Conservation (phyloP, 2,888 invertebrate species). For the Microdon myrmicae region DNA sequence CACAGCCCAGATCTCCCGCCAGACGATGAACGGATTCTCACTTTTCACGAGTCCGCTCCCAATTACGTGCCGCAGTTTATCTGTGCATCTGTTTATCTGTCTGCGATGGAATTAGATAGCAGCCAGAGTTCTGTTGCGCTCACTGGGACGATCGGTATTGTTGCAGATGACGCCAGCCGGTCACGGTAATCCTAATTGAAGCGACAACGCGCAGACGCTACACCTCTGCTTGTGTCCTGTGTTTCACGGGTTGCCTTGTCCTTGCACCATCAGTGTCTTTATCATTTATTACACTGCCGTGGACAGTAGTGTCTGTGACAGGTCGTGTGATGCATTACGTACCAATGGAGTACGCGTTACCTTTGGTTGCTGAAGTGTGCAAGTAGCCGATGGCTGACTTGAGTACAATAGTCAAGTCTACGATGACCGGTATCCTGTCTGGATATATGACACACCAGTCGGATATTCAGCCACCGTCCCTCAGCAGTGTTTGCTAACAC, state of each 20-base stretch:
- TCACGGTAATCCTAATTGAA: constrained; percentile 48
- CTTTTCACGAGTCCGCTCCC: constrained; percentile 33
- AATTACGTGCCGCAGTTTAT: constrained; percentile 21
- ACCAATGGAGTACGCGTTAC: constrained; percentile 44
- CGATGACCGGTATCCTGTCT: not conserved
- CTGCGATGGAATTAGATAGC: constrained; percentile 42
- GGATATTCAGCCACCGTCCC: constrained; percentile 23
- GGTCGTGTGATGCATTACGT: constrained; percentile 49
- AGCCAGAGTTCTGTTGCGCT: too few relatives aligned
- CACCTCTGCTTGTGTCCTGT: constrained; percentile 31
- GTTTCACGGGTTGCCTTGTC: constrained; percentile 14
- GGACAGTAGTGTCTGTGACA: constrained; percentile 34
- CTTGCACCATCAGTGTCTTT: constrained; percentile 24
- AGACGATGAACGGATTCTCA: constrained; percentile 19
- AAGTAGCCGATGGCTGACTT: constrained; percentile 1
- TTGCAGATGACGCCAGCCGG: constrained; percentile 32
- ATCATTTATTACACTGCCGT: constrained; percentile 40
- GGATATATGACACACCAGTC: constrained; percentile 48
- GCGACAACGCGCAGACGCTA: constrained; percentile 42
- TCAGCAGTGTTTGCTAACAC: too few relatives aligned
- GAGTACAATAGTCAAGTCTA: constrained; percentile 36
- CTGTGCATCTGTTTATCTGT: constrained; percentile 25
- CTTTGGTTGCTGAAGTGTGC: constrained; percentile 14
- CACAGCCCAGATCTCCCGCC: constrained; percentile 41
- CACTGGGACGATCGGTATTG: constrained; percentile 44